Base-by-base conservation (phyloP, 2,797 vertebrate genomes). In the Malacoraja senta region DNA sequence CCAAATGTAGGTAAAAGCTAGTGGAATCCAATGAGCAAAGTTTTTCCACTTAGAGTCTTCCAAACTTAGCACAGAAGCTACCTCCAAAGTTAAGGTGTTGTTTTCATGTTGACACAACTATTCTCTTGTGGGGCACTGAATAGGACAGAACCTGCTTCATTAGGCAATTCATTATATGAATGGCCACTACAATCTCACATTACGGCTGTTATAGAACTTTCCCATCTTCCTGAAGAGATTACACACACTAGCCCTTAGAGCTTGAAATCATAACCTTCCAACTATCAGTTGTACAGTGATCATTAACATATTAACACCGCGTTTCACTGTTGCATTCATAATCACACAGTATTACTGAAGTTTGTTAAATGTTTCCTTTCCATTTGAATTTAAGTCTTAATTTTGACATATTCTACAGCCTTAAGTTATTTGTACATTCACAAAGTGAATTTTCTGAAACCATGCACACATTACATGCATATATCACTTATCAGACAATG, bases 371-470 rank as follows among this genome's bases (percentile, higher is more conserved):
- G 65, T 68, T 1, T 68, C 3, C 32, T 79, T 38, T 38, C 78
- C 32, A 38, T 38, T 79, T 79, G 29, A 76, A 76, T 26, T 76
- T 76, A 94, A 95, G 95, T 35, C 94, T 95, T 95, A 95, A 95
- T 95, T 94, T 94, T 96, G 96, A 94, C 94, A 95, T 94, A 44
- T 80, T 90, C 8, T 79, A 94, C 93, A 93, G 93, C 95, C 94
- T 93, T 93, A 95, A 95, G 94, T 94, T 95, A 94, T 95, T 93
- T 93, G 86, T 93, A 74, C 93, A 65, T 94, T 93, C 91, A 93
- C 94, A 94, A 93, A 90, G 94, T 93, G 93, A 24, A 19, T 93
- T 35, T 93, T 94, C 93, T 91, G 93, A 93, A 94, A 93, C 38
- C 8, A 8, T 29, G 86, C 24, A 93, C 32, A 91, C 0, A 1